phyloP scores from a whole-genome alignment of 2,888 invertebrate species.

The Drosophila demipolita region DNA sequence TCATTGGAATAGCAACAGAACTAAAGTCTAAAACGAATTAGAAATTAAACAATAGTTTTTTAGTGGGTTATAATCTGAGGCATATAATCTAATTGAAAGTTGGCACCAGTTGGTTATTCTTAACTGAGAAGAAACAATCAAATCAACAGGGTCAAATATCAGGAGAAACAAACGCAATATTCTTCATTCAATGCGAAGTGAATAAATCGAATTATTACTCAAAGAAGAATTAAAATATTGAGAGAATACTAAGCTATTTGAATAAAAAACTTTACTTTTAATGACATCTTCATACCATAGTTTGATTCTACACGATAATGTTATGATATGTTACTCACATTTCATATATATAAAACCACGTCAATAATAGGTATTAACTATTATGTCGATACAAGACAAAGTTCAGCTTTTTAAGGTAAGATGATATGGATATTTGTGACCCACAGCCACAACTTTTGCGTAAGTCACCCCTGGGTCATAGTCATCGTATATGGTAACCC shows the following conservation, averaged over 20 bases:
- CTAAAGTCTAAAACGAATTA: conserved; percentile 26
- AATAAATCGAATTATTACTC: not conserved
- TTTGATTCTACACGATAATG: not conserved
- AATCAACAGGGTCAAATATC: too few relatives aligned
- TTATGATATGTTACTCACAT: conserved; percentile 12
- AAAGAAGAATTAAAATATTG: not conserved
- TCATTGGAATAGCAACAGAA: conserved; percentile 14
- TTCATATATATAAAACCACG: conserved; percentile 33
- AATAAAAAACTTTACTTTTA: not conserved
- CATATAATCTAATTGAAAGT: conserved; percentile 6
- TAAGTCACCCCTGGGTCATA: conserved; percentile 65
- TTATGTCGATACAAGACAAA: conserved; percentile 36
- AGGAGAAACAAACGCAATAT: too few relatives aligned
- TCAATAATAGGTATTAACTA: conserved; percentile 46
- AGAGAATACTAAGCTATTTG: not conserved
- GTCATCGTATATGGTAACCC: conserved; percentile 29
- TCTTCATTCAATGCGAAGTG: not conserved
- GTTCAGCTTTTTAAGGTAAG: conserved; percentile 40
- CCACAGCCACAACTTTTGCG: conserved; percentile 18
- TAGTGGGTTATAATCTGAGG: too few relatives aligned
- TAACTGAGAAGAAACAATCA: too few relatives aligned
- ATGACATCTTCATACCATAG: not conserved
- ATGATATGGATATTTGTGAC: conserved; percentile 42
- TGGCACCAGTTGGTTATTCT: conserved; percentile 4
- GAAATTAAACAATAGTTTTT: conserved; percentile 45